Evolutionary conservation across 1,140 invertebrate genomes (phyloP).

Genomic region (Aphis craccivora): DNA sequence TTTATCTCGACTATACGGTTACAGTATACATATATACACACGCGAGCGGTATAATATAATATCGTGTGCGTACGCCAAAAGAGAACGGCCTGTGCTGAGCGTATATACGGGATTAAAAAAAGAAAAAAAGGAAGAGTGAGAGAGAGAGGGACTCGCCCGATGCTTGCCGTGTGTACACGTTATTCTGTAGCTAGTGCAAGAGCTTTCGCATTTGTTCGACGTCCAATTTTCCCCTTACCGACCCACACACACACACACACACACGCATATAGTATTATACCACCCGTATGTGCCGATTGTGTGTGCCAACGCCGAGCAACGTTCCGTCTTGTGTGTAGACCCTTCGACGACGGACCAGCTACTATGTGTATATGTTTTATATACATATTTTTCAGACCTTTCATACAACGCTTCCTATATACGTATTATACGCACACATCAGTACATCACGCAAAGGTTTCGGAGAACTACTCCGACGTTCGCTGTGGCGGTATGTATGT

Average conservation of each 20-base stretch:
- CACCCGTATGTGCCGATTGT: neutral
- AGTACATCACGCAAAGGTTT: neutral
- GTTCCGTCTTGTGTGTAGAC: neutral
- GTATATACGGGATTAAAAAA: neutral
- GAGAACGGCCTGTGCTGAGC: neutral
- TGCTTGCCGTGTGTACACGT: neutral
- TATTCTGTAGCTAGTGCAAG: neutral
- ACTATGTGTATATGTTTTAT: no score
- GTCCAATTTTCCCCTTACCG: neutral
- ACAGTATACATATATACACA: neutral
- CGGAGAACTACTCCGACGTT: neutral
- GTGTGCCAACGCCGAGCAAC: neutral
- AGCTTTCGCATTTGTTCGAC: constrained; percentile 3
- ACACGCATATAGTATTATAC: neutral
- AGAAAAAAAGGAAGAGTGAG: neutral
- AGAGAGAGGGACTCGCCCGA: neutral
- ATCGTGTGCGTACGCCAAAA: neutral
- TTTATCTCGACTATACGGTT: neutral
- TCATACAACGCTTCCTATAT: neutral
- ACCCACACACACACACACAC: neutral
- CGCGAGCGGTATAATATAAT: neutral
- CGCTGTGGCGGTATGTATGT: no score
- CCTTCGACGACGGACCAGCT: neutral
- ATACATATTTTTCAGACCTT: neutral
- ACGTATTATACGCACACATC: neutral